These are phyloP conservation scores for Herpailurus yagouaroundi DNA, from an alignment of 2,113 vertebrate species.

Conservation along the genomic window DNA sequence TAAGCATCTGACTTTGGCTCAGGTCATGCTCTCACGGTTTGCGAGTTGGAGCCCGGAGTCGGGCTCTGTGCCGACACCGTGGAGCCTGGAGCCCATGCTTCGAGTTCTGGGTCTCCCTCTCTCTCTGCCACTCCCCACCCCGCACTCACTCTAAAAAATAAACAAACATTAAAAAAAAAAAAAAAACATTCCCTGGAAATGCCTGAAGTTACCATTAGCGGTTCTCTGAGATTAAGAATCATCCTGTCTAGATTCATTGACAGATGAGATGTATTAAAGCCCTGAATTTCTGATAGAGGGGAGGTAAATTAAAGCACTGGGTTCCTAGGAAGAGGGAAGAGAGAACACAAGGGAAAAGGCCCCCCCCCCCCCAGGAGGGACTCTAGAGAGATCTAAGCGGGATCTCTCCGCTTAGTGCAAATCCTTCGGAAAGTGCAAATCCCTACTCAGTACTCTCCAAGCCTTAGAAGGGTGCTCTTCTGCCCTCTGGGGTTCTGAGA, in stretches of 20 bases:
- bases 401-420: not conserved
- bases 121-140: too few relatives aligned
- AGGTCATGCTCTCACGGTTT: too few relatives aligned
- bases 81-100: too few relatives aligned
- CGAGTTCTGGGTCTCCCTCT: too few relatives aligned
- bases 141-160: too few relatives aligned
- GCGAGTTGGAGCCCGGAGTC: too few relatives aligned
- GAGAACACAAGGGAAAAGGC: not conserved
- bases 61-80: too few relatives aligned
- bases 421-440: not conserved
- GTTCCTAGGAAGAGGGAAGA: not conserved
- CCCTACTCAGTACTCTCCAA: not conserved
- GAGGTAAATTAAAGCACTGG: not conserved
- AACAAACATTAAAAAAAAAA: too few relatives aligned
- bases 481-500: not conserved
- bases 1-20: too few relatives aligned
- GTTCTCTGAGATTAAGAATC: not conserved
- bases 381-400: not conserved
- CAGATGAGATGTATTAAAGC: not conserved
- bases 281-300: not conserved
- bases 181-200: not conserved
- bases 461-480: not conserved
- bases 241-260: not conserved
- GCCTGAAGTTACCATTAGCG: not conserved
- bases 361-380: not conserved